Evolutionary conservation across 1,140 invertebrate species (phyloP).

Genomic region (Tetramorium parvispinum): DNA sequence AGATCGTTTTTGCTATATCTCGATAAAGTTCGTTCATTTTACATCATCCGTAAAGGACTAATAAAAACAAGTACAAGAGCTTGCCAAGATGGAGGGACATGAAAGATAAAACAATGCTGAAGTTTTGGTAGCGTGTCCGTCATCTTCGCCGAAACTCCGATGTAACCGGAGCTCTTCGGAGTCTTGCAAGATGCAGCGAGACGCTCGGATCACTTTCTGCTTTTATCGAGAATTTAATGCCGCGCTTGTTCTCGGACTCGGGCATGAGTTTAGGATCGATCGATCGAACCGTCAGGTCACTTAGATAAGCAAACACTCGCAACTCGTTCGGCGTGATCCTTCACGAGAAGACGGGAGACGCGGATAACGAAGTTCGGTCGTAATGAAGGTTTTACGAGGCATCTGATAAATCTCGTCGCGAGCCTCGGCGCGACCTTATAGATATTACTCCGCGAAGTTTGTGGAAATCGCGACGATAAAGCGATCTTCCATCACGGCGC

Average conservation of each 20-base stretch:
- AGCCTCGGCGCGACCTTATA: constrained; percentile 46
- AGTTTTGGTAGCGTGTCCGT: constrained; percentile 71
- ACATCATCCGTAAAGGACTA: background rate
- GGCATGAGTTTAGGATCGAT: constrained; percentile 40
- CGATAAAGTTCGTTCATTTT: constrained; percentile 20
- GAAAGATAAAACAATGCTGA: constrained; percentile 73
- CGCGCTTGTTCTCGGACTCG: constrained; percentile 19
- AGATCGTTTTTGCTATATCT: constrained; percentile 13
- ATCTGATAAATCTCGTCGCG: constrained; percentile 37
- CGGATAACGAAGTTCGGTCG: constrained; percentile 57
- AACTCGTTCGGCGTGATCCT: constrained; percentile 48
- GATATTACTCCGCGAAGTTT: constrained; percentile 53
- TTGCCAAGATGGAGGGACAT: constrained; percentile 10
- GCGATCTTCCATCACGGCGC: constrained; percentile 25
- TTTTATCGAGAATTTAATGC: constrained; percentile 76
- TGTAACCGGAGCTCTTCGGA: constrained; percentile 65
- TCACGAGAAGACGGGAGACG: background rate
- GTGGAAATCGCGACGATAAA: constrained; percentile 51
- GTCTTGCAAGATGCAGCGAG: constrained; percentile 48
- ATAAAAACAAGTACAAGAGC: constrained; percentile 9
- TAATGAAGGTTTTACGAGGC: constrained; percentile 56
- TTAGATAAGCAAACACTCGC: constrained; percentile 65
- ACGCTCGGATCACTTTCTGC: constrained; percentile 60
- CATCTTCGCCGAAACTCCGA: constrained; percentile 71
- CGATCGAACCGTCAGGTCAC: constrained; percentile 68